Conservation (phyloP, 2,113 vertebrate genomes). For the Neolamprologus falcicula region DNA sequence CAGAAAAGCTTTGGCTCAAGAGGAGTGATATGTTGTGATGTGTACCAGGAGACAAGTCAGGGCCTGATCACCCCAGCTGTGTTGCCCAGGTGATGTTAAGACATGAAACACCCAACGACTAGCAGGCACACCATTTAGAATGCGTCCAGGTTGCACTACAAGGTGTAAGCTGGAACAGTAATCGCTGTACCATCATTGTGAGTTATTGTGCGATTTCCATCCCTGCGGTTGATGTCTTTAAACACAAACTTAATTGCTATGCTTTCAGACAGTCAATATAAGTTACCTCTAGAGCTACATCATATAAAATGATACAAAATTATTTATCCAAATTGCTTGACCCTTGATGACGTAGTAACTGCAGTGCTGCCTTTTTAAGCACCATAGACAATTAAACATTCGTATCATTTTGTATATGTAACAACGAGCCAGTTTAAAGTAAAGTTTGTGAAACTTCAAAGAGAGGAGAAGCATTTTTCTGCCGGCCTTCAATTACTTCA, state of each 20-base stretch:
- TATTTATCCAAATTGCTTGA: background rate
- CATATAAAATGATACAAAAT: background rate
- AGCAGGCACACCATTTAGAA: background rate
- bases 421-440: background rate
- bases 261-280: background rate
- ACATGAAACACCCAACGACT: background rate
- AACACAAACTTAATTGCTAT: background rate
- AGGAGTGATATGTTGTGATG: background rate
- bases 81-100: background rate
- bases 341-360: background rate
- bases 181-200: background rate
- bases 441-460: background rate
- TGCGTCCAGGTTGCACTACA: background rate
- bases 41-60: background rate
- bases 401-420: background rate
- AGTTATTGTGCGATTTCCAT: background rate
- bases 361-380: background rate
- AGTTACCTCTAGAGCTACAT: background rate
- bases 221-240: background rate
- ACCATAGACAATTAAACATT: background rate
- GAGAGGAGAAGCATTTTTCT: background rate
- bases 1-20: background rate
- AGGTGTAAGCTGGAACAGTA: background rate
- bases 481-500: background rate
- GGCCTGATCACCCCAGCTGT: background rate